A percentile compares a stretch with the other conserved stretches of the same genome.
phyloP scores from a whole-genome alignment of 1,140 invertebrate species.

The Schlechtendalia chinensis region DNA sequence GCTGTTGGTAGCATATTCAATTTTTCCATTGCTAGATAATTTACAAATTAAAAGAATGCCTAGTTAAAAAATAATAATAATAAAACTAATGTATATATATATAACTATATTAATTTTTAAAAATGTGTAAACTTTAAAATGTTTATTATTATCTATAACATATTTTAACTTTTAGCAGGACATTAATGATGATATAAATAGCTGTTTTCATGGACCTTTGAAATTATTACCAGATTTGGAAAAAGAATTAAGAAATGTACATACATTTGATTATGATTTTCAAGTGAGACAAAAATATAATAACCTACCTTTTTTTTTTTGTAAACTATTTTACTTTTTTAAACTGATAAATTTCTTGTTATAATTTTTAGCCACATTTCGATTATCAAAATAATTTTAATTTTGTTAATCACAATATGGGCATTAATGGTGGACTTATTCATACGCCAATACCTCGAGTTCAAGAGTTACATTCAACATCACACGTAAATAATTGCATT shows the following conservation, averaged over 20 bases:
- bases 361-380: conserved; percentile 16
- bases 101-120: too few species aligned
- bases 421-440: conserved; percentile 22
- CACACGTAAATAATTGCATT: conserved; percentile 28
- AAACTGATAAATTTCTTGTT: background rate
- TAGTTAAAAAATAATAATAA: too few species aligned
- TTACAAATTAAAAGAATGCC: too few species aligned
- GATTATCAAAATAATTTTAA: conserved; percentile 41
- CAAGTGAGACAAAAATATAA: too few species aligned
- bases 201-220: conserved; percentile 2
- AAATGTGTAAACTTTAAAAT: too few species aligned
- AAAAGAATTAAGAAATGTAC: conserved; percentile 15
- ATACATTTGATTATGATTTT: background rate
- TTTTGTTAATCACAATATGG: conserved; percentile 30
- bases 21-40: too few species aligned
- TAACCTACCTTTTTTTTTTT: too few species aligned
- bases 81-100: too few species aligned
- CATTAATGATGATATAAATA: background rate
- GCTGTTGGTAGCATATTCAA: too few species aligned
- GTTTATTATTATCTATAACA: too few species aligned
- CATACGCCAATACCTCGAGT: conserved; percentile 3
- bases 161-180: conserved; percentile 12
- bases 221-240: conserved; percentile 29
- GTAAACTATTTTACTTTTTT: too few species aligned
- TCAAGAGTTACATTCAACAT: background rate